These are phyloP conservation scores for Muntiacus muntjak DNA, from an alignment of 2,113 vertebrate species.

Conservation along the genomic window DNA sequence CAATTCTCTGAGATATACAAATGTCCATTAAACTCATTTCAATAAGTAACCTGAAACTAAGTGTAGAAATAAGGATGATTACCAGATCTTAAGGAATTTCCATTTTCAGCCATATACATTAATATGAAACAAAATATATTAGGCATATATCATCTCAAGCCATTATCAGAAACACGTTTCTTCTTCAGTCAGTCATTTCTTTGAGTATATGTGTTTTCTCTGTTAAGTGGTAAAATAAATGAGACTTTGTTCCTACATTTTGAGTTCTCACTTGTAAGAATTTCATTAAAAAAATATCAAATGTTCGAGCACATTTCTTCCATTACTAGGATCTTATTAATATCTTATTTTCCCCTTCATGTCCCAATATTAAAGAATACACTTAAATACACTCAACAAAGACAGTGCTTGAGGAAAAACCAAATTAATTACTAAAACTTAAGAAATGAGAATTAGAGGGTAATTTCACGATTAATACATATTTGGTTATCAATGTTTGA, in stretches of 20 bases:
- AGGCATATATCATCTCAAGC: neutral
- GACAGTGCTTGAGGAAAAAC: neutral
- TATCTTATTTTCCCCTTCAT: neutral
- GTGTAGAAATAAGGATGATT: neutral
- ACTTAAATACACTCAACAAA: neutral
- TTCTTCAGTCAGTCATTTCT: neutral
- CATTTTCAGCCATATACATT: neutral
- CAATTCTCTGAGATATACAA: neutral
- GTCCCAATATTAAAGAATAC: neutral
- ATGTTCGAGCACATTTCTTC: neutral
- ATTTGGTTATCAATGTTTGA: conserved; percentile 1
- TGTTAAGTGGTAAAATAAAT: neutral
- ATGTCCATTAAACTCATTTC: neutral
- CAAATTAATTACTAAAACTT: neutral
- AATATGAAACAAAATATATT: neutral
- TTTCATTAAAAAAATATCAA: conserved; percentile 1
- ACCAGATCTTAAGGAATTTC: neutral
- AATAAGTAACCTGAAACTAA: neutral
- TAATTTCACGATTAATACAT: conserved; percentile 46
- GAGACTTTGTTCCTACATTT: neutral
- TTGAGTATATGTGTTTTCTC: neutral
- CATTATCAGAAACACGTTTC: neutral
- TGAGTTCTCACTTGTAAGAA: neutral
- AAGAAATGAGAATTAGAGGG: neutral
- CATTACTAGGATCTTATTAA: neutral